Evolutionary conservation across 2,888 invertebrate genomes (phyloP).

Genomic region (Scrobipalpa atriplicella): DNA sequence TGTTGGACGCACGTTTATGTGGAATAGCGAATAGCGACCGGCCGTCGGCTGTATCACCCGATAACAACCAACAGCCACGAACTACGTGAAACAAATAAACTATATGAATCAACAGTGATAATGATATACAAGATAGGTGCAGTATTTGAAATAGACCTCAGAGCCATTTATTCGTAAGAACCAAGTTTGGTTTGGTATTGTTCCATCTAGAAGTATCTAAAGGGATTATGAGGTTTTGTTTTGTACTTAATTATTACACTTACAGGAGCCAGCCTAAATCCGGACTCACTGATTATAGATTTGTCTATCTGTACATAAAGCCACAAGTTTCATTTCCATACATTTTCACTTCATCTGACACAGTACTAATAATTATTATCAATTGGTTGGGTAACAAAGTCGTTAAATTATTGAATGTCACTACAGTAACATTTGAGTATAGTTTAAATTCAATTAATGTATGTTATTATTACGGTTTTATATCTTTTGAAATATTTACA

Average conservation of each 20-base stretch:
- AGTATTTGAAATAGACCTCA: constrained; percentile 16
- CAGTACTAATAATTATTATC: constrained; percentile 18
- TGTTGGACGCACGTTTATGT: constrained; percentile 1
- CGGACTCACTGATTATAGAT: not conserved
- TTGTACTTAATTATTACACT: constrained; percentile 28
- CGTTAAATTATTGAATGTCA: constrained; percentile 9
- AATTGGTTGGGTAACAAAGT: constrained; percentile 14
- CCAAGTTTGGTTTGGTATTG: constrained; percentile 14
- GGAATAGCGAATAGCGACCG: not conserved
- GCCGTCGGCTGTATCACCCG: not conserved
- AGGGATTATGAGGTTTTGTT: constrained; percentile 19
- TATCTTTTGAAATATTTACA: constrained; percentile 60
- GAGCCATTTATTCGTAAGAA: constrained; percentile 5
- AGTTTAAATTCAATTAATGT: constrained; percentile 23
- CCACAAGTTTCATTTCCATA: constrained; percentile 9
- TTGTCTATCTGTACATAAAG: constrained; percentile 18
- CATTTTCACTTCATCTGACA: constrained; percentile 3
- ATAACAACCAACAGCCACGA: constrained; percentile 5
- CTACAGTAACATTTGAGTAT: constrained; percentile 13
- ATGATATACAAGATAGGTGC: not conserved
- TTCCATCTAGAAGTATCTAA: constrained; percentile 22
- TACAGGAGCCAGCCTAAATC: constrained; percentile 11
- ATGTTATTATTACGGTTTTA: constrained; percentile 31
- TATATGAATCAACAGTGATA: constrained; percentile 6
- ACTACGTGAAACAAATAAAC: constrained; percentile 9